phyloP scores from a whole-genome alignment of 2,797 vertebrate genomes.

The Rhabdophis nuchalis region DNA sequence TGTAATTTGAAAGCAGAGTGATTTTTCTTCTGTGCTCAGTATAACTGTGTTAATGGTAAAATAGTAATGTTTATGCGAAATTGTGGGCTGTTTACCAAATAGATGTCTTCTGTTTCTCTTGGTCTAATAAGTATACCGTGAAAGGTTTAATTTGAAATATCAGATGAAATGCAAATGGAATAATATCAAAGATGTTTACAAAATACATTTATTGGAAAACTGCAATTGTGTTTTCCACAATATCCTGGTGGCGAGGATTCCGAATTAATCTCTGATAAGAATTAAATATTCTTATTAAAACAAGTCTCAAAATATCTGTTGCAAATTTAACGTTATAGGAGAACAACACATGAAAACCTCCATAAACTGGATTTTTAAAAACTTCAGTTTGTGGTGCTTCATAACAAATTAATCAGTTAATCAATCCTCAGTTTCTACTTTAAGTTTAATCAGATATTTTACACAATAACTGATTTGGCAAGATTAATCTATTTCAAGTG shows the following conservation, averaged over 20 bases:
- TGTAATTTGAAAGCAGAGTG: neutral
- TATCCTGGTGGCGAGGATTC: neutral
- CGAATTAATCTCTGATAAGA: neutral
- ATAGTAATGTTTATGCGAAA: neutral
- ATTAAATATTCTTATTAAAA: neutral
- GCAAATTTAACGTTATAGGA: neutral
- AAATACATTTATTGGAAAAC: neutral
- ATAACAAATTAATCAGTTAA: neutral
- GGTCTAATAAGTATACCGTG: neutral
- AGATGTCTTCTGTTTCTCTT: neutral
- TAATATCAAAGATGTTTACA: neutral
- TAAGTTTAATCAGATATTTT: neutral
- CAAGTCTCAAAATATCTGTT: neutral
- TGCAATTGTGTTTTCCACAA: neutral
- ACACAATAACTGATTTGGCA: neutral
- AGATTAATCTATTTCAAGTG: neutral
- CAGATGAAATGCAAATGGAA: neutral
- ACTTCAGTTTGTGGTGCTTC: neutral
- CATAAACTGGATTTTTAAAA: neutral
- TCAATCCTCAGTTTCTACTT: neutral
- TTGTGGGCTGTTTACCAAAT: neutral
- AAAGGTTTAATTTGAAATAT: neutral
- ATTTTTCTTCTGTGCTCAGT: neutral
- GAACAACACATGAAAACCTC: neutral
- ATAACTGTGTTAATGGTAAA: neutral